These are phyloP conservation scores for Ophraella communa DNA, from an alignment of 2,888 invertebrate genomes.

Conservation along the genomic window DNA sequence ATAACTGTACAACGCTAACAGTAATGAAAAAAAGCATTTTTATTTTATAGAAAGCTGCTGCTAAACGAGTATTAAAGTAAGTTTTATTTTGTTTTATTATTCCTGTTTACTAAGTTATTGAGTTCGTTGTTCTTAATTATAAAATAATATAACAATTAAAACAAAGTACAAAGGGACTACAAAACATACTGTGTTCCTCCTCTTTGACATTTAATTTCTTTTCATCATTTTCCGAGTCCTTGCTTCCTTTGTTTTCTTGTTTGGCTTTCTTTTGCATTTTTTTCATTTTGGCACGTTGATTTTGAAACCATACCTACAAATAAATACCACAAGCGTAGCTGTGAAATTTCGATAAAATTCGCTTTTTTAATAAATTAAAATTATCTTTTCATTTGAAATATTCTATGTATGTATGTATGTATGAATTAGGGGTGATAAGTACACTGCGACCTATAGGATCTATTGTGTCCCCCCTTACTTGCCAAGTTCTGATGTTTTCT, in stretches of 20 bases:
- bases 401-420: too few species aligned
- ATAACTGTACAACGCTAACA: too few species aligned
- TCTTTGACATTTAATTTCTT: slow-evolving; percentile 67
- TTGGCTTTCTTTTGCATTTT: slow-evolving; percentile 71
- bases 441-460: too few species aligned
- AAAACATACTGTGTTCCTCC: slow-evolving; percentile 65
- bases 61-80: too few species aligned
- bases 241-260: slow-evolving; percentile 63
- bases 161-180: slow-evolving; percentile 2
- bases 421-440: too few species aligned
- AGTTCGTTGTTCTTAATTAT: not conserved
- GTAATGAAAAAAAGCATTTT: too few species aligned
- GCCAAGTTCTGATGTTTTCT: too few species aligned
- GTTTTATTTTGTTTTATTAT: too few species aligned
- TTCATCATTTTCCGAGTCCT: slow-evolving; percentile 60
- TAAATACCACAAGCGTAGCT: slow-evolving; percentile 41
- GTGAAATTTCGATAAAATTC: not conserved
- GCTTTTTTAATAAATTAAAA: not conserved
- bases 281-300: slow-evolving; percentile 71
- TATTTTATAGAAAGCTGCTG: too few species aligned
- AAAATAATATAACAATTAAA: slow-evolving; percentile 7
- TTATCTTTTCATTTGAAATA: not conserved
- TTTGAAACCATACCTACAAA: slow-evolving; percentile 68
- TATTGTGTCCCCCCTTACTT: too few species aligned
- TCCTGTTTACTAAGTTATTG: not conserved